Evolutionary conservation across 2,113 vertebrate species (phyloP).

Genomic region (Erythrocebus patas): DNA sequence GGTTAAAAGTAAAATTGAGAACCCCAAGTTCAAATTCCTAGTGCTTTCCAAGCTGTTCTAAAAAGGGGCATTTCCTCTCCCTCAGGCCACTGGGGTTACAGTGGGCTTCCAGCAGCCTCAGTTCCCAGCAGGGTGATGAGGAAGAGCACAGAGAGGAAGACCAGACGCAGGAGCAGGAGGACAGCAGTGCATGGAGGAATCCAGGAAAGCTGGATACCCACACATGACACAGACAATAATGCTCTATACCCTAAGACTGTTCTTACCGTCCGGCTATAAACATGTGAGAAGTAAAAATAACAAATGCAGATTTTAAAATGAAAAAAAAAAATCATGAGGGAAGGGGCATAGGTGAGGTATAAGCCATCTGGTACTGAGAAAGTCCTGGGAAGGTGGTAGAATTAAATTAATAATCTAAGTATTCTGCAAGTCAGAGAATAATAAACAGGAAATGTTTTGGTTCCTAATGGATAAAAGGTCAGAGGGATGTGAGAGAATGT

Average conservation of each 20-base stretch:
- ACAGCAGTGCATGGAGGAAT: not conserved
- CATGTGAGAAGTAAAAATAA: not conserved
- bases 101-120: accelerated
- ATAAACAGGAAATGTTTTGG: not conserved
- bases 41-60: not conserved
- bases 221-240: not conserved
- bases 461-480: not conserved
- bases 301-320: not conserved
- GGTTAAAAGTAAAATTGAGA: not conserved
- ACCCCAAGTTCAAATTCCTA: too few relatives aligned
- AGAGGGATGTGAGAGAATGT: not conserved
- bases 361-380: not conserved
- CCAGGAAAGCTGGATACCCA: not conserved
- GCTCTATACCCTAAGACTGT: not conserved
- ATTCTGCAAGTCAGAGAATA: not conserved
- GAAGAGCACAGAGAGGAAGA: not conserved
- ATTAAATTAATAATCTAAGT: not conserved
- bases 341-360: not conserved
- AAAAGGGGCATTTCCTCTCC: not conserved
- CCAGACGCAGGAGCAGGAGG: not conserved
- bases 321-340: not conserved
- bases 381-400: not conserved
- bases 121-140: not conserved
- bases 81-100: accelerated
- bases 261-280: not conserved